A percentile compares a stretch with the other conserved stretches of the same genome.
These are phyloP conservation scores for Carcinoscorpius rotundicauda DNA, from an alignment of 1,140 invertebrate species.

Conservation along the genomic window DNA sequence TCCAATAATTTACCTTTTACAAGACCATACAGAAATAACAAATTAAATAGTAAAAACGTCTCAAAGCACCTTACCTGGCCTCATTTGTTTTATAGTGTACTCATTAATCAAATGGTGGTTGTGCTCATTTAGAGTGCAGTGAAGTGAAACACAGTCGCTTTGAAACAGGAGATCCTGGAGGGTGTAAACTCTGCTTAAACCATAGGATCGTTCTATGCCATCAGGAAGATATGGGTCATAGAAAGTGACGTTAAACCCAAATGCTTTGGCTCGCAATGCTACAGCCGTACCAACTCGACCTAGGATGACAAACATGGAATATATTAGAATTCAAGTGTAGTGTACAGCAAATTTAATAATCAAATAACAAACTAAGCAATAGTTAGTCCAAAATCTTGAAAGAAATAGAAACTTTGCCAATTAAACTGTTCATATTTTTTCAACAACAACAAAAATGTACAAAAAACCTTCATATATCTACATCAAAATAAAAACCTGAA, in stretches of 20 bases:
- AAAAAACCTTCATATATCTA: too few relatives aligned
- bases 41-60: too few relatives aligned
- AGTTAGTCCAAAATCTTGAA: too few relatives aligned
- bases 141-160: slow-evolving; percentile 91
- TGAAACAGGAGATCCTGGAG: slow-evolving; percentile 89
- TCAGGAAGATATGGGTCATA: slow-evolving; percentile 92
- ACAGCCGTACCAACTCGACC: slow-evolving; percentile 88
- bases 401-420: too few relatives aligned
- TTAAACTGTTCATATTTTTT: too few relatives aligned
- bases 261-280: slow-evolving; percentile 86
- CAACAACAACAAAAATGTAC: too few relatives aligned
- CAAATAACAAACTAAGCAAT: too few relatives aligned
- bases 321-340: too few relatives aligned
- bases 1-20: too few relatives aligned
- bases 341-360: too few relatives aligned
- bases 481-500: too few relatives aligned
- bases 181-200: slow-evolving; percentile 80
- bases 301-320: slow-evolving; percentile 33
- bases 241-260: slow-evolving; percentile 94
- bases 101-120: slow-evolving; percentile 96
- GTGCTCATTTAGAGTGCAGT: slow-evolving; percentile 93
- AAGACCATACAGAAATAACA: too few relatives aligned
- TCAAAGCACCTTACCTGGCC: slow-evolving; percentile 37
- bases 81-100: slow-evolving; percentile 91
- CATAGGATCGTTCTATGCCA: slow-evolving; percentile 41